Evolutionary conservation across 2,888 invertebrate genomes (phyloP), one percentile per base, ranked within the genome.

Genomic region (Allophyes oxyacanthae): DNA sequence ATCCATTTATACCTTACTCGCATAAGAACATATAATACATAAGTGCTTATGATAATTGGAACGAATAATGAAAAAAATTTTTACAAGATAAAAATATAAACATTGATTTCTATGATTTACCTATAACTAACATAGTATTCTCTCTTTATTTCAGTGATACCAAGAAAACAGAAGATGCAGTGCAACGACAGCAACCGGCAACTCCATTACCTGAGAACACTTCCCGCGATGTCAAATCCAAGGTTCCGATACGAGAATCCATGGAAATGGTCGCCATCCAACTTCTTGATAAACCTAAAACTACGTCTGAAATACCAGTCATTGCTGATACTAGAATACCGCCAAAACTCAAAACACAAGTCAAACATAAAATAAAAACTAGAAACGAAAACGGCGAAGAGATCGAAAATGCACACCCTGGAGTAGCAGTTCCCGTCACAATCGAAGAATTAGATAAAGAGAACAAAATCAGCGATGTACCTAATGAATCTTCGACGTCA

Each of bases 361-460:
- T 92, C 9, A 94, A 93, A 76, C 89, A 90, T 48, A 92, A 87
- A 78, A 81, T 87, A 3, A 92, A 91, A 81, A 91, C 89, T 9
- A 88, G 91, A 64, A 85, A 88, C 37, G 90, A 91, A 40, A 88
- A 90, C 67, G 84, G 78, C 1, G 83, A 87, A 67, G 84, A 86
- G 20, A 58, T 83, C 3, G 95, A 95, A 82, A 92, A 91, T 64
- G 92, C 94, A 6, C 96, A 96, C 77, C 95, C 94, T 7, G 97
- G 97, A 2, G 93, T 96, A 60, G 96, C 96, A 8, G 95, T 96
- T 61, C 96, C 96, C 0, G 87, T 96, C 6, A 94, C 95, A 1
- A 94, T 95, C 69, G 96, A 96, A 69, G 96, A 96, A 61, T 77
- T 95, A 0, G 95, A 95, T 78, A 87, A 92, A 8, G 95, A 95